Percentiles rank a stretch among this genome's conserved stretches.
Conservation (phyloP, 2,797 vertebrate genomes). For the Harpagifer antarcticus region DNA sequence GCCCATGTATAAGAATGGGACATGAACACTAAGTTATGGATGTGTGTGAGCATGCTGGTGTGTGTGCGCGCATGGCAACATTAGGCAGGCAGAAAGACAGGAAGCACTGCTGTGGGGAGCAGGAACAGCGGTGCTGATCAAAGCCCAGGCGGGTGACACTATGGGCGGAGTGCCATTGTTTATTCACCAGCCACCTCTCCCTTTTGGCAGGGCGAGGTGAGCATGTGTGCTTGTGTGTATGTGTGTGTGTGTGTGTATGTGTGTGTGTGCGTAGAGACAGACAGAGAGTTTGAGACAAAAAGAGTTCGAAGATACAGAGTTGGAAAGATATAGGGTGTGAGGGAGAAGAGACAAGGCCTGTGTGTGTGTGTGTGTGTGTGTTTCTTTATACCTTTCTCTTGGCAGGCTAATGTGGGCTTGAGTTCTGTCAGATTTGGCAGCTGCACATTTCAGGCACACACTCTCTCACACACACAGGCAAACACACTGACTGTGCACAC, state of each 20-base stretch:
- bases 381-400: slow-evolving; percentile 74
- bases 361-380: slow-evolving; percentile 37
- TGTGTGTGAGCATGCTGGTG: slow-evolving; percentile 28
- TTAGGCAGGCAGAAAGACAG: slow-evolving; percentile 76
- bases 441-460: slow-evolving; percentile 68
- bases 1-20: slow-evolving; percentile 50
- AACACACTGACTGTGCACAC: slow-evolving; percentile 28
- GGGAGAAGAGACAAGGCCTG: slow-evolving; percentile 50
- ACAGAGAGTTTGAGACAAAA: slow-evolving; percentile 65
- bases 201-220: slow-evolving; percentile 82
- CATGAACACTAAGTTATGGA: slow-evolving; percentile 53
- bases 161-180: slow-evolving; percentile 84
- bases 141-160: slow-evolving; percentile 83
- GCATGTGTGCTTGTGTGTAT: slow-evolving; percentile 69
- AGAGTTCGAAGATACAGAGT: slow-evolving; percentile 70
- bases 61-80: slow-evolving; percentile 30
- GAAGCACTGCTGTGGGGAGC: slow-evolving; percentile 79
- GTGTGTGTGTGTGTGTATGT: slow-evolving; percentile 55
- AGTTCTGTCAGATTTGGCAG: slow-evolving; percentile 80
- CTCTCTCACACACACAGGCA: slow-evolving; percentile 11
- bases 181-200: slow-evolving; percentile 84
- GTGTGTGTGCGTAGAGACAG: slow-evolving; percentile 50
- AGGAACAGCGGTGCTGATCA: slow-evolving; percentile 81
- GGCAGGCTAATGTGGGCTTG: slow-evolving; percentile 79
- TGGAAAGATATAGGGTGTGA: slow-evolving; percentile 57